phyloP scores from a whole-genome alignment of 2,797 vertebrate genomes.

The Pseudochaenichthys georgianus region DNA sequence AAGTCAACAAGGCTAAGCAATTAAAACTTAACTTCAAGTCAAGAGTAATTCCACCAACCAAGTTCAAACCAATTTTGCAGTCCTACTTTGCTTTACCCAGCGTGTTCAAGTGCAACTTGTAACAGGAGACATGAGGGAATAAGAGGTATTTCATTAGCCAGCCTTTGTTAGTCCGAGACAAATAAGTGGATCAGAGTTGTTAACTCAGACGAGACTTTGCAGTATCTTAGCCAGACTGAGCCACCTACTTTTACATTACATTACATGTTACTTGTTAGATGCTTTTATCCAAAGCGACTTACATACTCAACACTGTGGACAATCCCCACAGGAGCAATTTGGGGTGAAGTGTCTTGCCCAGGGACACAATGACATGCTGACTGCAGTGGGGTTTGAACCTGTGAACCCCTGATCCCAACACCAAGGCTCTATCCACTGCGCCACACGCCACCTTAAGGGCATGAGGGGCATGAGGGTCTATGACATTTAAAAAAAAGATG shows the following conservation, averaged over 20 bases:
- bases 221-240: background rate
- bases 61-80: constrained; percentile 16
- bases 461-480: no score
- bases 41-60: constrained; percentile 13
- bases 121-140: background rate
- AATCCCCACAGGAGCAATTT: no score
- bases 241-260: background rate
- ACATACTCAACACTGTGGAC: no score
- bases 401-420: no score
- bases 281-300: no score
- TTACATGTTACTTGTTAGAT: no score
- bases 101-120: constrained; percentile 11
- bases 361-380: no score
- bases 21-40: constrained; percentile 23
- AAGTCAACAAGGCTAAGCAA: constrained; percentile 14
- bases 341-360: no score
- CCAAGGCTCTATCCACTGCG: no score
- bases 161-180: background rate
- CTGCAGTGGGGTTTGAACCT: no score
- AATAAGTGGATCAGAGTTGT: constrained; percentile 5
- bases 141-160: constrained; percentile 2
- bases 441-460: background rate
- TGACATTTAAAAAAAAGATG: no score
- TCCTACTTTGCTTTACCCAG: constrained; percentile 24
- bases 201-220: constrained; percentile 1